phyloP scores from a whole-genome alignment of 2,888 invertebrate species.

The Troglohyphantes excavatus region DNA sequence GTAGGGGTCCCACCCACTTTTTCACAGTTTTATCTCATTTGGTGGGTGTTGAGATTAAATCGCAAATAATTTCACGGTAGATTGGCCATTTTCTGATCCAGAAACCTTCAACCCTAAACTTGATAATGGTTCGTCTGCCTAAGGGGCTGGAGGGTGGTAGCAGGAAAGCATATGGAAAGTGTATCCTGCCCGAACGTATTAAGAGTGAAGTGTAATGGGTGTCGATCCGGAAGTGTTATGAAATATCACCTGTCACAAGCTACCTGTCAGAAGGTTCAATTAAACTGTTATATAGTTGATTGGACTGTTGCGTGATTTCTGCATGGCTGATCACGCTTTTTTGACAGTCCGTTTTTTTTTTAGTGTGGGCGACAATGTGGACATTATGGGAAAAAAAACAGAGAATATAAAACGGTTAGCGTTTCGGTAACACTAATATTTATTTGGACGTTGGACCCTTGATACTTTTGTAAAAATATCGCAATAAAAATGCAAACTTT shows the following conservation, averaged over 20 bases:
- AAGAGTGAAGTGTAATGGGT: background rate
- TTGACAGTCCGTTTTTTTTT: background rate
- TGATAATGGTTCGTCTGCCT: background rate
- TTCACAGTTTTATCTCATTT: constrained; percentile 10
- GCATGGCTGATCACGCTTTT: background rate
- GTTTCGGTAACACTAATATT: too few species aligned
- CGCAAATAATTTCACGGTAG: constrained; percentile 52
- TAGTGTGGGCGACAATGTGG: background rate
- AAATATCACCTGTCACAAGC: background rate
- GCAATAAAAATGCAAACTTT: too few species aligned
- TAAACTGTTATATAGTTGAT: background rate
- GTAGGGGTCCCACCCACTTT: background rate
- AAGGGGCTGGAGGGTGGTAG: background rate
- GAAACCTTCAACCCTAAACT: background rate
- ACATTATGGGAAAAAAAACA: too few species aligned
- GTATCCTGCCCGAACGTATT: background rate
- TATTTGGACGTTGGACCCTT: too few species aligned
- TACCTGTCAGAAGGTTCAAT: background rate
- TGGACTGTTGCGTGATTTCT: background rate
- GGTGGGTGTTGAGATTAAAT: constrained; percentile 29
- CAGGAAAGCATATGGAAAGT: background rate
- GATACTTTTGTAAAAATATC: too few species aligned
- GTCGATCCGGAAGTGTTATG: background rate
- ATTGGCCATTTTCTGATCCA: constrained; percentile 19
- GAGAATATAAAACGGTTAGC: too few species aligned